phyloP scores from a whole-genome alignment of 2,888 invertebrate genomes.

The Lochmaea crataegi region DNA sequence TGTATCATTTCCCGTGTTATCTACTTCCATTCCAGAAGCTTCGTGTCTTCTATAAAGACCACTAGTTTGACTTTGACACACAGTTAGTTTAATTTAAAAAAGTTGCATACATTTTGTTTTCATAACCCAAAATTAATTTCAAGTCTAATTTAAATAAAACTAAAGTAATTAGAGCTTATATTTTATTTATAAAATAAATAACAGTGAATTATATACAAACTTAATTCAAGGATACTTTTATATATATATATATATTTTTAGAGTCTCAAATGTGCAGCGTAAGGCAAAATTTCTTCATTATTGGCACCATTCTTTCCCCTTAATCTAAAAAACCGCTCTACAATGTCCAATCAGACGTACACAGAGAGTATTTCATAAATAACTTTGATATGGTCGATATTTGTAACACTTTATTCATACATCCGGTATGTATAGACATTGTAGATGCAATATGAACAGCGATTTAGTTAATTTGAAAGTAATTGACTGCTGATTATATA shows the following conservation, averaged over 20 bases:
- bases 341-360: background rate
- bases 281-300: constrained; percentile 41
- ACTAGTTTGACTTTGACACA: too few relatives aligned
- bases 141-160: background rate
- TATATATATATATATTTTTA: constrained; percentile 23
- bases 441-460: background rate
- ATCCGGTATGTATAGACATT: too few relatives aligned
- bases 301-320: constrained; percentile 33
- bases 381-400: too few relatives aligned
- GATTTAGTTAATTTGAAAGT: background rate
- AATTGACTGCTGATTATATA: background rate
- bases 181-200: constrained; percentile 44
- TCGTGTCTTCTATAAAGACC: too few relatives aligned
- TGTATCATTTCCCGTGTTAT: too few relatives aligned
- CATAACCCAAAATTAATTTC: too few relatives aligned
- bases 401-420: too few relatives aligned
- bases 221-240: constrained; percentile 19
- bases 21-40: too few relatives aligned
- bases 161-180: constrained; percentile 12
- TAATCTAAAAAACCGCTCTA: constrained; percentile 11
- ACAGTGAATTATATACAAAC: constrained; percentile 45
- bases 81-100: too few relatives aligned
- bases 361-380: background rate
- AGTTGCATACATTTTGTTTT: too few relatives aligned
- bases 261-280: constrained; percentile 41